phyloP scores from a whole-genome alignment of 2,797 vertebrate genomes.

The Anniella stebbinsi region DNA sequence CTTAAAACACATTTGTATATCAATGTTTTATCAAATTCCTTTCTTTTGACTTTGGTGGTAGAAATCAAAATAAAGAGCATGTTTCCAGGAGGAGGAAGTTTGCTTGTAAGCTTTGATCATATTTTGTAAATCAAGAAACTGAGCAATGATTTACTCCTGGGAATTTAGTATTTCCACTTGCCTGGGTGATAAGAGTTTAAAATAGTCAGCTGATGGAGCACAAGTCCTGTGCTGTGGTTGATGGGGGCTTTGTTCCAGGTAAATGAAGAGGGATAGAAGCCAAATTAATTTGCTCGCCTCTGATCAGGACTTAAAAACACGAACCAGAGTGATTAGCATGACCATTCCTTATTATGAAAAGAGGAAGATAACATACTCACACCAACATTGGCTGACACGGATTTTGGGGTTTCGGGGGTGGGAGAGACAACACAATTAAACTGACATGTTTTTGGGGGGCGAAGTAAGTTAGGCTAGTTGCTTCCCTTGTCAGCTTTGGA shows the following conservation, averaged over 20 bases:
- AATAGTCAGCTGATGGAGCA: neutral
- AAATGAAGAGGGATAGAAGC: neutral
- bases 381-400: neutral
- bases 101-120: neutral
- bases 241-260: neutral
- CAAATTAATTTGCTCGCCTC: neutral
- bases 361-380: neutral
- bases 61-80: constrained; percentile 1
- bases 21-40: constrained; percentile 13
- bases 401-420: neutral
- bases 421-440: constrained; percentile 27
- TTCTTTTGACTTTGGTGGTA: constrained; percentile 6
- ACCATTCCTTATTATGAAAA: accelerated
- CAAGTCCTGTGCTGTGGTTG: neutral
- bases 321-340: accelerated
- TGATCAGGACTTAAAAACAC: neutral
- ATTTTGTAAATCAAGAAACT: neutral
- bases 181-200: neutral
- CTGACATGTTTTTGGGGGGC: neutral
- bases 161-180: neutral
- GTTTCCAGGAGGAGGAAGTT: neutral
- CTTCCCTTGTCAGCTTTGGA: neutral
- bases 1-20: neutral
- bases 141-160: neutral
- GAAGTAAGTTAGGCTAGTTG: neutral